These are phyloP conservation scores for Lophotis ruficrista DNA, from an alignment of 2,113 vertebrate genomes.

Conservation along the genomic window DNA sequence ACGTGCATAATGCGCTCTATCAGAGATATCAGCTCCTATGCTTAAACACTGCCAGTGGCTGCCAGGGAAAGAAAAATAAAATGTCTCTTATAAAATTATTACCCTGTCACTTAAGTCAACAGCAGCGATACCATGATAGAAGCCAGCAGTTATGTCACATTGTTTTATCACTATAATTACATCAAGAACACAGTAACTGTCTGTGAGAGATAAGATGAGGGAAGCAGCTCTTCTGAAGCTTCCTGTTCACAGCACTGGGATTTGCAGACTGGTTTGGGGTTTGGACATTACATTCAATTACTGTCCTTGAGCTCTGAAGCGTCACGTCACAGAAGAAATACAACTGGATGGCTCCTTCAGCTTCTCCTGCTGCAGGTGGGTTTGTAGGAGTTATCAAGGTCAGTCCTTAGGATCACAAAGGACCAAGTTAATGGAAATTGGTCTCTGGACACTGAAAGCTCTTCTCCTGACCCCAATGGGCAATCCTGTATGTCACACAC, in stretches of 20 bases:
- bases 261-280: slow-evolving; percentile 72
- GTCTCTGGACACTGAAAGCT: neutral
- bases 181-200: slow-evolving; percentile 80
- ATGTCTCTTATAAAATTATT: slow-evolving; percentile 77
- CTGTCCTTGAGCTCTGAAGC: slow-evolving; percentile 65
- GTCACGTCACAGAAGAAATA: slow-evolving; percentile 36
- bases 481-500: neutral
- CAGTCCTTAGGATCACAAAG: neutral
- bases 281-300: slow-evolving; percentile 72
- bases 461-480: neutral
- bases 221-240: slow-evolving; percentile 64
- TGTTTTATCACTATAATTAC: slow-evolving; percentile 83
- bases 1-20: slow-evolving; percentile 52
- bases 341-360: neutral
- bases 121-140: slow-evolving; percentile 71
- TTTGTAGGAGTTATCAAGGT: neutral
- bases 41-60: slow-evolving; percentile 55
- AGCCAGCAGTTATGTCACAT: slow-evolving; percentile 74
- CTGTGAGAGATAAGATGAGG: slow-evolving; percentile 78
- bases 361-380: neutral
- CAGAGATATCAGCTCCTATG: slow-evolving; percentile 15
- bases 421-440: neutral
- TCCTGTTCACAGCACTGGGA: slow-evolving; percentile 64
- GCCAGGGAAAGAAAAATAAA: slow-evolving; percentile 72
- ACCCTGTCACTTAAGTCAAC: slow-evolving; percentile 79